Conservation (phyloP, 2,113 vertebrate genomes). For the Dicrurus megarhynchus region DNA sequence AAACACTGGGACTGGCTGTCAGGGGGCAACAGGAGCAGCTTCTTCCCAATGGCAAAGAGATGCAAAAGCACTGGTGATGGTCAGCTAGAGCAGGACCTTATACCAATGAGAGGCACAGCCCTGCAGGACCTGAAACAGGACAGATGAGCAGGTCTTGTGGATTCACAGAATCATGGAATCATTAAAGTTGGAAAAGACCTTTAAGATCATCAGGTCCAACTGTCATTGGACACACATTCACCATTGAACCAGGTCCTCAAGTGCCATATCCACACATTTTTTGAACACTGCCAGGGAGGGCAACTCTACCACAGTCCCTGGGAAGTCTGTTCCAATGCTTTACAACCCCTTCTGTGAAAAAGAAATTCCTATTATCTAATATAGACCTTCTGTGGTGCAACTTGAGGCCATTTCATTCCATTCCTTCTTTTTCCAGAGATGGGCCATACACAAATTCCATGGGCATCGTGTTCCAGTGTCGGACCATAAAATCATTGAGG, state of each 20-base stretch:
- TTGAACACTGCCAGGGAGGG: not conserved
- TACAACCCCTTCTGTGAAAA: not conserved
- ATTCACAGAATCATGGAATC: not conserved
- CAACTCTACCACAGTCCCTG: not conserved
- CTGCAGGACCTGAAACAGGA: not conserved
- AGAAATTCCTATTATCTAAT: not conserved
- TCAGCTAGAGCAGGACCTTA: not conserved
- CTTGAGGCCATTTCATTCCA: not conserved
- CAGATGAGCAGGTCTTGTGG: not conserved
- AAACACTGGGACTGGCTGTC: fast-evolving
- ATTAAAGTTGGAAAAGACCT: not conserved
- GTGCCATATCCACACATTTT: not conserved
- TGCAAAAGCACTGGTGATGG: fast-evolving
- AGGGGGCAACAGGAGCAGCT: not conserved
- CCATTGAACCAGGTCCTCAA: not conserved
- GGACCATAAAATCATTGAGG: not conserved
- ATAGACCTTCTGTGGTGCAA: not conserved
- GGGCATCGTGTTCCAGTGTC: not conserved
- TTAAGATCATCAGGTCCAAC: not conserved
- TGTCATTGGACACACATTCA: not conserved
- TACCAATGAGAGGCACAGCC: not conserved
- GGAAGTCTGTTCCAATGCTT: not conserved
- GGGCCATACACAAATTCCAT: not conserved
- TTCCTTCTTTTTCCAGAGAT: not conserved
- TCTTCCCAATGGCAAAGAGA: not conserved